Evolutionary conservation across 2,888 invertebrate genomes (phyloP).

Genomic region (Plusia festucae): DNA sequence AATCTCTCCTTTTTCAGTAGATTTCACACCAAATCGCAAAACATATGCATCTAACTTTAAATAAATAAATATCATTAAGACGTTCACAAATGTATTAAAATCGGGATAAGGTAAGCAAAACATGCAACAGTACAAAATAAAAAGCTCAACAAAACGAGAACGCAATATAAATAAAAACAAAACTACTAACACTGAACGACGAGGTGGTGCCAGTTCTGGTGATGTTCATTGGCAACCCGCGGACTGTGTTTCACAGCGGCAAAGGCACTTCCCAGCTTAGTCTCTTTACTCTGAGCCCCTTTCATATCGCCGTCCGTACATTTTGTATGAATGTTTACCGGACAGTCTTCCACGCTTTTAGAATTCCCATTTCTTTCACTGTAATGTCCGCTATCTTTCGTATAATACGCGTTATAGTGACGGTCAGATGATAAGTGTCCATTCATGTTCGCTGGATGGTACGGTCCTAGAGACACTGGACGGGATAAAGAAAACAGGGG

Average conservation of each 20-base stretch:
- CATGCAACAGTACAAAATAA: constrained; percentile 47
- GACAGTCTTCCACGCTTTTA: constrained; percentile 83
- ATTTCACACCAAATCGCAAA: constrained; percentile 12
- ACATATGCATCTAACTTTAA: constrained; percentile 36
- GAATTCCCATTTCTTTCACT: constrained; percentile 84
- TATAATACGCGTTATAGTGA: constrained; percentile 86
- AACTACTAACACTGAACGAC: constrained; percentile 91
- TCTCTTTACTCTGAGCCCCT: constrained; percentile 82
- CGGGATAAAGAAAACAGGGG: constrained; percentile 79
- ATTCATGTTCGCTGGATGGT: constrained; percentile 86
- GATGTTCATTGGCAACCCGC: constrained; percentile 80
- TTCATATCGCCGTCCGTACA: constrained; percentile 81
- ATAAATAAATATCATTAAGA: background rate
- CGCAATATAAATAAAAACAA: constrained; percentile 67
- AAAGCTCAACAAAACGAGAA: constrained; percentile 60
- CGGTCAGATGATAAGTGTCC: constrained; percentile 84
- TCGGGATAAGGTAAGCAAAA: constrained; percentile 22
- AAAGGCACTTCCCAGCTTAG: constrained; percentile 90
- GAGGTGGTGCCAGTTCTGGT: constrained; percentile 90
- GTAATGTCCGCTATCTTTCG: constrained; percentile 87
- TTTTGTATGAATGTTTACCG: constrained; percentile 87
- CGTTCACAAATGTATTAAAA: constrained; percentile 16
- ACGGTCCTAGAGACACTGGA: constrained; percentile 87
- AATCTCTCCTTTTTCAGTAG: background rate
- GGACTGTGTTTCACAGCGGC: constrained; percentile 90